A percentile compares a stretch with the other conserved stretches of the same genome.
Evolutionary conservation across 1,140 invertebrate genomes (phyloP).

Genomic region (Drosophila sulfurigaster): DNA sequence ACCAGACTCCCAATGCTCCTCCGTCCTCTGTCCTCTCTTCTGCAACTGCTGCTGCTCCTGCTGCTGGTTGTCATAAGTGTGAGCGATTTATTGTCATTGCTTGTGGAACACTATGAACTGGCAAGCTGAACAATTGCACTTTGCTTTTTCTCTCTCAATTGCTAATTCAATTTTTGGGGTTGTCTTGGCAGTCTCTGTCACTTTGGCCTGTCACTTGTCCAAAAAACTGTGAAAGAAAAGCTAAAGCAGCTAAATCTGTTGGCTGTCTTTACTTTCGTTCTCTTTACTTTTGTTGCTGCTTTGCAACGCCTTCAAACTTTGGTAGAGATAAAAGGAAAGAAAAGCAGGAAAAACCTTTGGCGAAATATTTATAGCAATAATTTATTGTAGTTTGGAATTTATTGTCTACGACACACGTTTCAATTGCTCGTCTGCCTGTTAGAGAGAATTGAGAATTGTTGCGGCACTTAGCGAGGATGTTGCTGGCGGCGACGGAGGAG

Average conservation of each 20-base stretch:
- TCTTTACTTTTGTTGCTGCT: background rate
- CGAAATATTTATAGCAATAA: slow-evolving; percentile 83
- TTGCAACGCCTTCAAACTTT: slow-evolving; percentile 56
- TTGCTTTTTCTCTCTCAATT: slow-evolving; percentile 51
- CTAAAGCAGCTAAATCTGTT: slow-evolving; percentile 11
- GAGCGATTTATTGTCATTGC: slow-evolving; percentile 68
- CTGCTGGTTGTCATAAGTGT: slow-evolving; percentile 54
- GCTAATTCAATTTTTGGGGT: slow-evolving; percentile 77
- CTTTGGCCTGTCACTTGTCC: slow-evolving; percentile 51
- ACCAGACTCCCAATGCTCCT: slow-evolving; percentile 27
- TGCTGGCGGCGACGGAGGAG: slow-evolving; percentile 53
- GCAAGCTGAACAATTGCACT: slow-evolving; percentile 39
- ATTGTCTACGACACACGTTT: slow-evolving; percentile 83
- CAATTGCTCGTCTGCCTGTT: slow-evolving; percentile 76
- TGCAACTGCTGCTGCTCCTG: background rate
- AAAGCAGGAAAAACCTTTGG: slow-evolving; percentile 56
- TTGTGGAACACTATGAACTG: slow-evolving; percentile 46
- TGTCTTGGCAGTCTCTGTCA: slow-evolving; percentile 67
- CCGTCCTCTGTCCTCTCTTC: slow-evolving; percentile 2
- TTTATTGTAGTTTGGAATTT: slow-evolving; percentile 84
- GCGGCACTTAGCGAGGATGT: slow-evolving; percentile 75
- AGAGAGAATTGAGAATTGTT: slow-evolving; percentile 71
- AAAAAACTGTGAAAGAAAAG: slow-evolving; percentile 4
- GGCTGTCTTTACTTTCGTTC: slow-evolving; percentile 14
- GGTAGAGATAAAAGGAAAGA: slow-evolving; percentile 18